Evolutionary conservation across 2,888 invertebrate genomes (phyloP).

Genomic region (Clostera curtula): DNA sequence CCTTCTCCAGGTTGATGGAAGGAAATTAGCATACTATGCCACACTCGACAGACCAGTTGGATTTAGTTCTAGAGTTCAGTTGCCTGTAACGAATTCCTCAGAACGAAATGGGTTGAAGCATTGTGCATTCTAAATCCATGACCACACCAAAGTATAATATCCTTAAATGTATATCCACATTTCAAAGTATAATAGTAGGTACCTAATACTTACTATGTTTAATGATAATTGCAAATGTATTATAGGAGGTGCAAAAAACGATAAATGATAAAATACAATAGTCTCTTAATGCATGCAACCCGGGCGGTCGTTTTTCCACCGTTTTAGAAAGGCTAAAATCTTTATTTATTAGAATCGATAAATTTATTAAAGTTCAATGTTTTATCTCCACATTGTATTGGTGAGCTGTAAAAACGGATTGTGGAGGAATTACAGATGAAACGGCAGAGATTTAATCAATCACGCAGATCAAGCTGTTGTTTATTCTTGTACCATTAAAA

Average conservation of each 20-base stretch:
- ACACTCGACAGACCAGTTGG: too few relatives aligned
- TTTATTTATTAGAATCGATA: constrained; percentile 72
- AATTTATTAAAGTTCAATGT: constrained; percentile 57
- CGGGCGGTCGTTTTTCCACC: constrained; percentile 70
- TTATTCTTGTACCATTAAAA: constrained; percentile 8
- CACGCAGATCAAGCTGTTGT: constrained; percentile 21
- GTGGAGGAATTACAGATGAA: constrained; percentile 14
- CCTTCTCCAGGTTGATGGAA: too few relatives aligned
- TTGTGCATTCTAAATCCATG: too few relatives aligned
- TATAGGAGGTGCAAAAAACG: constrained; percentile 66
- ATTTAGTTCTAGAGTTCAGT: too few relatives aligned
- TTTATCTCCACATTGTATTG: constrained; percentile 57
- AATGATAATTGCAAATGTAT: constrained; percentile 62
- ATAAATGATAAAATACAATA: constrained; percentile 68
- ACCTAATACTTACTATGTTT: too few relatives aligned
- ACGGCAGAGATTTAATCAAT: too few relatives aligned
- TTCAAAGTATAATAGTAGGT: too few relatives aligned
- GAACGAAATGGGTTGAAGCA: too few relatives aligned
- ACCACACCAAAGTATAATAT: too few relatives aligned
- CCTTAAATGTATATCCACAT: too few relatives aligned
- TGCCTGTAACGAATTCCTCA: too few relatives aligned
- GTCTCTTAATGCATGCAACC: constrained; percentile 61
- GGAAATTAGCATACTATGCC: too few relatives aligned
- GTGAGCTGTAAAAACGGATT: constrained; percentile 34
- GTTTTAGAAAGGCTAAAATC: constrained; percentile 59